phyloP scores from a whole-genome alignment of 2,888 invertebrate genomes.

The Aspidiotus rigidus region DNA sequence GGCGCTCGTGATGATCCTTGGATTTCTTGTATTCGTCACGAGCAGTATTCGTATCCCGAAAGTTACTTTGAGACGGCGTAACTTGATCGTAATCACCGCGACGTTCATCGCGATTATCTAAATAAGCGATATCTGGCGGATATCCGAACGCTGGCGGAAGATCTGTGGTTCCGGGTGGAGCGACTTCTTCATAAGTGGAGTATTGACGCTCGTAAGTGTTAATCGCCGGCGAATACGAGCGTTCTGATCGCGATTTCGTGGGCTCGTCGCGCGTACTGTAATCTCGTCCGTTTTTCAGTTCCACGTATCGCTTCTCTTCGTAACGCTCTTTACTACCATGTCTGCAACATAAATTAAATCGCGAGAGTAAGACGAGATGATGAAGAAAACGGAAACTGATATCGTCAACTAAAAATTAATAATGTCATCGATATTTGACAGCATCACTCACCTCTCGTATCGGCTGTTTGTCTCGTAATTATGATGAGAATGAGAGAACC shows the following conservation, averaged over 20 bases:
- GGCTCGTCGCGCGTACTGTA: constrained; percentile 11
- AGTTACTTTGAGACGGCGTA: not conserved
- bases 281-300: not conserved
- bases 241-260: constrained; percentile 3
- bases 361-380: too few species aligned
- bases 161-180: constrained; percentile 23
- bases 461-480: constrained; percentile 16
- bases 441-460: constrained; percentile 18
- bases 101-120: too few species aligned
- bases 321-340: constrained; percentile 12
- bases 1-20: constrained; percentile 10
- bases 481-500: constrained; percentile 13
- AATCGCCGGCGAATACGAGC: not conserved
- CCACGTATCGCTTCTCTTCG: constrained; percentile 17
- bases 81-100: too few species aligned
- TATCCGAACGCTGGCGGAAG: constrained; percentile 1
- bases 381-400: not conserved
- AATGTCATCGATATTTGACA: not conserved
- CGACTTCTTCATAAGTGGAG: constrained; percentile 7
- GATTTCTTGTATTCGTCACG: not conserved
- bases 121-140: not conserved
- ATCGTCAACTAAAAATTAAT: not conserved
- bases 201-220: not conserved
- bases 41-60: not conserved
- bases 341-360: constrained; percentile 6